Conservation (phyloP, 2,797 vertebrate genomes). For the Coluber constrictor region DNA sequence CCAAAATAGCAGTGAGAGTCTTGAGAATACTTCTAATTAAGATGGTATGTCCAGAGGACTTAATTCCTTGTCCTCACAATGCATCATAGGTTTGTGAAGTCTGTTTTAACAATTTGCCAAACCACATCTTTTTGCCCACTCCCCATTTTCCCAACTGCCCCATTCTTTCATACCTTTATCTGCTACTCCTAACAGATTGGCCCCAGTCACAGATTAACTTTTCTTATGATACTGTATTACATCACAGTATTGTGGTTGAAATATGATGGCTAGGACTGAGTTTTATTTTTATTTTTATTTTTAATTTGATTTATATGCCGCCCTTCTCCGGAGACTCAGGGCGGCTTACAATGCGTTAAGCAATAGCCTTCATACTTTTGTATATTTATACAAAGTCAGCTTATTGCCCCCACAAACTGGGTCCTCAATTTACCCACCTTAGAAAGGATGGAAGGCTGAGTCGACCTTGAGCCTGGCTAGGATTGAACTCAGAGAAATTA, state of each 20-base stretch:
- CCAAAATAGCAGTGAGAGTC: conserved; percentile 9
- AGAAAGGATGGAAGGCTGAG: too few relatives aligned
- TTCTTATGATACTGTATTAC: background rate
- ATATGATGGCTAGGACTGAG: background rate
- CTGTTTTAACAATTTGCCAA: background rate
- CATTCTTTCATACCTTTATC: background rate
- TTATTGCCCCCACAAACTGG: too few relatives aligned
- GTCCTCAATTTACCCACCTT: too few relatives aligned
- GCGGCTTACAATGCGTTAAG: too few relatives aligned
- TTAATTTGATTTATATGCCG: too few relatives aligned
- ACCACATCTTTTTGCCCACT: background rate
- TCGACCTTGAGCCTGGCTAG: too few relatives aligned
- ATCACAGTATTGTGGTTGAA: background rate
- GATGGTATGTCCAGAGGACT: background rate
- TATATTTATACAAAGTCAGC: too few relatives aligned
- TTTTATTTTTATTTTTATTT: too few relatives aligned
- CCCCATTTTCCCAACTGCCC: background rate
- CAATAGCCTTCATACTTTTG: too few relatives aligned
- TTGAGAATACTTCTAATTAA: background rate
- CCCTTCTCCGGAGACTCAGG: too few relatives aligned
- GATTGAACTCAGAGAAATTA: too few relatives aligned
- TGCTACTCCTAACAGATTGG: background rate
- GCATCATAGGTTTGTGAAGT: background rate
- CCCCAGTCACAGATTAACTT: background rate
- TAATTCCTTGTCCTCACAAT: too few relatives aligned